Evolutionary conservation across 37 sponge, comb jelly and placozoan species (phyloP).

Genomic region (Beroe forskalii): DNA sequence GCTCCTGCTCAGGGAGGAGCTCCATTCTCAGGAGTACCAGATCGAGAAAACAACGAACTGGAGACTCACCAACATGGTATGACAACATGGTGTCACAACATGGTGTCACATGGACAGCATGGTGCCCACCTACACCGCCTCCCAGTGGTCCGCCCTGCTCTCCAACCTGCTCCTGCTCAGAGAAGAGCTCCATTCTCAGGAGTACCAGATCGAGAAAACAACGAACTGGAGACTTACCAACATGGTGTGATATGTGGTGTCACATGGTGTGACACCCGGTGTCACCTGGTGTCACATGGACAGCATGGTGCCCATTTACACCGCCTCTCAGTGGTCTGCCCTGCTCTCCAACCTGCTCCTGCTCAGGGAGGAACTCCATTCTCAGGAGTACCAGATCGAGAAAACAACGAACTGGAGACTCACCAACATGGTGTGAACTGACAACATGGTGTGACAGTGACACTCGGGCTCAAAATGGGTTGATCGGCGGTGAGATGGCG

Average conservation of each 20-base stretch:
- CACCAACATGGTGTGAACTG: background rate
- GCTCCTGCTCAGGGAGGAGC: background rate
- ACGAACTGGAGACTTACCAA: constrained; percentile 41
- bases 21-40: constrained; percentile 26
- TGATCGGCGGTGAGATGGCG: no score
- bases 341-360: constrained; percentile 20
- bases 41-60: constrained; percentile 10
- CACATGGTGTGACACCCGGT: no score
- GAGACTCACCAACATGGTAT: constrained; percentile 6
- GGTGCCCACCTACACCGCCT: background rate
- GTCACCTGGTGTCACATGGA: no score
- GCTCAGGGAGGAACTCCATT: background rate
- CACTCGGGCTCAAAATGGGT: no score
- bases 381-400: background rate
- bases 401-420: constrained; percentile 35
- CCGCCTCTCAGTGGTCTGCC: constrained; percentile 31
- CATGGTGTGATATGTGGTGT: background rate
- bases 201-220: constrained; percentile 7
- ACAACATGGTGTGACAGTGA: no score
- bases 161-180: constrained; percentile 23
- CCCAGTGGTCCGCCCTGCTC: constrained; percentile 40
- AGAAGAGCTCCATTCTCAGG: background rate
- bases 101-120: no score
- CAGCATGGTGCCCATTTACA: background rate
- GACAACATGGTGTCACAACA: no score